Percentiles rank a stretch among this genome's conserved stretches.
phyloP scores from a whole-genome alignment of 2,888 invertebrate species.

The Hoplodrina ambigua region DNA sequence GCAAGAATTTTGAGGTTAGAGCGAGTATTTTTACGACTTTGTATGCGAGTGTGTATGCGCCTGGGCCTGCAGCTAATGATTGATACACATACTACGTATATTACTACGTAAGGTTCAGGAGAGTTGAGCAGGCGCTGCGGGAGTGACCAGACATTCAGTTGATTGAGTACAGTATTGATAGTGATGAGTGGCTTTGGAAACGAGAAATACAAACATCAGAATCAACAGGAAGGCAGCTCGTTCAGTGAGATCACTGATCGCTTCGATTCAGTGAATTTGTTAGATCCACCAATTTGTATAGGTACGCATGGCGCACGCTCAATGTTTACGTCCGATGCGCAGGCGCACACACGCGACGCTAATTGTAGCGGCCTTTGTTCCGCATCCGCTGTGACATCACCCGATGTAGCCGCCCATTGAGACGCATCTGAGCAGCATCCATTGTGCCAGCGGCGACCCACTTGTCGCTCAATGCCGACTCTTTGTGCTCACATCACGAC shows the following conservation, averaged over 20 bases:
- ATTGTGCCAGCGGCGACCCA: constrained; percentile 76
- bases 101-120: background rate
- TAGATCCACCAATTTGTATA: constrained; percentile 28
- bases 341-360: constrained; percentile 63
- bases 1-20: too few relatives aligned
- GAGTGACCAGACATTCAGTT: background rate
- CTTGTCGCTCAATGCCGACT: constrained; percentile 73
- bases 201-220: constrained; percentile 17
- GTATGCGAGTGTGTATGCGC: too few relatives aligned
- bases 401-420: constrained; percentile 64
- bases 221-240: constrained; percentile 9
- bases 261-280: constrained; percentile 30
- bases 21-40: background rate
- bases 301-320: constrained; percentile 27
- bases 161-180: background rate
- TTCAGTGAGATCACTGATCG: constrained; percentile 20
- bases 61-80: too few relatives aligned
- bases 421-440: constrained; percentile 72
- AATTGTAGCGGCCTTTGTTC: constrained; percentile 80
- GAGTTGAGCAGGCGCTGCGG: background rate
- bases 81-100: too few relatives aligned
- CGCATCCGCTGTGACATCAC: constrained; percentile 82
- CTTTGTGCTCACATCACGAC: constrained; percentile 70
- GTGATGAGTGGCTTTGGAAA: constrained; percentile 24
- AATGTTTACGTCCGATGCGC: constrained; percentile 58